Conservation (phyloP, 1,140 invertebrate genomes). For the Neelides sp. region DNA sequence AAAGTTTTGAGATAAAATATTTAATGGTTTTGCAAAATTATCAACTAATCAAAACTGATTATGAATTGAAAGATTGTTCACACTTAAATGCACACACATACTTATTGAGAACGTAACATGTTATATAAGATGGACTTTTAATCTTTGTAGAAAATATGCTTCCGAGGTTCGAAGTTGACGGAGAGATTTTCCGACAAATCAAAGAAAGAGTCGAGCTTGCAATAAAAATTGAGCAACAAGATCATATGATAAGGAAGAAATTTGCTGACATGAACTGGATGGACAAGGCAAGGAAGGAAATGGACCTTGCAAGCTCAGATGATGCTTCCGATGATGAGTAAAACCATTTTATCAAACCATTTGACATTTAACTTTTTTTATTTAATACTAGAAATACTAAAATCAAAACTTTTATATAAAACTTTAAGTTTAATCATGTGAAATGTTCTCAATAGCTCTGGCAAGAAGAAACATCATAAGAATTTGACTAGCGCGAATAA, state of each 20-base stretch:
- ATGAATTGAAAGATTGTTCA: too few relatives aligned
- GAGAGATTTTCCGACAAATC: conserved; percentile 49
- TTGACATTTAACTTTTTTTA: not conserved
- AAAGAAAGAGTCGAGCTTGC: conserved; percentile 63
- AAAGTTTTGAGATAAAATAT: not conserved
- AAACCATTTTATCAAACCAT: not conserved
- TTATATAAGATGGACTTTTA: conserved; percentile 21
- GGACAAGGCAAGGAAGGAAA: conserved; percentile 45
- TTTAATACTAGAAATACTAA: conserved; percentile 1
- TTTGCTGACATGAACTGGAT: conserved; percentile 66
- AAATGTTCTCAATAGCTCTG: not conserved
- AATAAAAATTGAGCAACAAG: conserved; percentile 59
- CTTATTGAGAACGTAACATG: too few relatives aligned
- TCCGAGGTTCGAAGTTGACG: conserved; percentile 64
- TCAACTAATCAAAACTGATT: too few relatives aligned
- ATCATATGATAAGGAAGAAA: conserved; percentile 52
- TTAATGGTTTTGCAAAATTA: too few relatives aligned
- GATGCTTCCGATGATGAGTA: conserved; percentile 22
- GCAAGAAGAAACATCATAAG: conserved; percentile 7
- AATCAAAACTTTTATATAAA: not conserved
- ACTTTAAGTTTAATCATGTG: too few relatives aligned
- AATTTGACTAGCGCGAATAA: conserved; percentile 18
- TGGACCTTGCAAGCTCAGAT: conserved; percentile 22
- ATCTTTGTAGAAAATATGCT: conserved; percentile 56
- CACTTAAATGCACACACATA: too few relatives aligned